A percentile compares a stretch with the other conserved stretches of the same genome.
phyloP scores from a whole-genome alignment of 1,140 invertebrate genomes.

The Halictus rubicundus region DNA sequence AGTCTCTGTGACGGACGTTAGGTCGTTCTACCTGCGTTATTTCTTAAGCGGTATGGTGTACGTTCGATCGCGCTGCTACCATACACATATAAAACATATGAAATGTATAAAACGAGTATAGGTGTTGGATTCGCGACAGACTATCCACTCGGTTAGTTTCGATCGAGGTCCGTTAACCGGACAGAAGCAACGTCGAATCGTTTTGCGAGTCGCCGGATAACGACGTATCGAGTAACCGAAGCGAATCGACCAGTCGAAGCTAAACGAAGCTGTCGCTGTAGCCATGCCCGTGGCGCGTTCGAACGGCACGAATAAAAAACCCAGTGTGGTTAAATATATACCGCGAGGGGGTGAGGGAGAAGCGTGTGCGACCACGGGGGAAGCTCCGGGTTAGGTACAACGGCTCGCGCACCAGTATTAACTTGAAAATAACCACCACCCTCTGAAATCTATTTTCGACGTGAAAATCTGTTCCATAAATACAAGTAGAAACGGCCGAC shows the following conservation, averaged over 20 bases:
- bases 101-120: too few relatives aligned
- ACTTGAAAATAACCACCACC: conserved; percentile 24
- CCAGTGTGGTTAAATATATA: conserved; percentile 20
- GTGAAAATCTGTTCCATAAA: conserved; percentile 36
- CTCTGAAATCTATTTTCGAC: conserved; percentile 36
- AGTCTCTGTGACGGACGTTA: conserved; percentile 66
- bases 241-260: too few relatives aligned
- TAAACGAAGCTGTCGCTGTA: neutral
- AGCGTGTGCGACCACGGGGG: neutral
- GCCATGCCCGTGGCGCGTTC: neutral
- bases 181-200: too few relatives aligned
- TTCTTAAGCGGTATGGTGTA: neutral
- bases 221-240: too few relatives aligned
- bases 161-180: too few relatives aligned
- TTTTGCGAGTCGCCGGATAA: too few relatives aligned
- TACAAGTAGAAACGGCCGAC: conserved; percentile 3
- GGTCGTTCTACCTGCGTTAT: conserved; percentile 24
- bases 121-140: too few relatives aligned
- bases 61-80: neutral
- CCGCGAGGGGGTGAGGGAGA: neutral
- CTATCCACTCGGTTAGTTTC: too few relatives aligned
- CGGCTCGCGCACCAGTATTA: neutral
- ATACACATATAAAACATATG: too few relatives aligned
- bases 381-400: neutral
- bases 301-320: conserved; percentile 20